Conservation (phyloP, 1,140 invertebrate genomes). For the Drosophila virilis region DNA sequence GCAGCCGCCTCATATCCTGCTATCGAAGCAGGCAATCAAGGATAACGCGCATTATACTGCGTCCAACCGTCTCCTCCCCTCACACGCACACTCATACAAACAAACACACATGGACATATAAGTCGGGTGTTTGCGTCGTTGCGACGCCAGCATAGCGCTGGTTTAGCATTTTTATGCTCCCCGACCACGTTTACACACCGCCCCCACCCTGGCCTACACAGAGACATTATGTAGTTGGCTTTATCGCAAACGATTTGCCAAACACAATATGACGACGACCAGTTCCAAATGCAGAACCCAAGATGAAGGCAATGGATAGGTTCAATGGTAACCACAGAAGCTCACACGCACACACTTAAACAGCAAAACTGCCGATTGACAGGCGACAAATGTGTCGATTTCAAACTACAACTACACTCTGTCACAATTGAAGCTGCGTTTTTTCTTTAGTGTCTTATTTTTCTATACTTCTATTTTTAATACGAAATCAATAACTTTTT, state of each 20-base stretch:
- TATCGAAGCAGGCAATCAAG: constrained; percentile 77
- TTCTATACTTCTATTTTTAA: too few species aligned
- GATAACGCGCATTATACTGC: constrained; percentile 75
- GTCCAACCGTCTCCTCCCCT: neutral
- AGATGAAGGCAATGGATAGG: constrained; percentile 31
- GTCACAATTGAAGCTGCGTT: too few species aligned
- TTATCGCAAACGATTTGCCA: constrained; percentile 81
- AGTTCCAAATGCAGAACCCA: constrained; percentile 22
- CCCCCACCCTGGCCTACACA: constrained; percentile 53
- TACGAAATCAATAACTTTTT: too few species aligned
- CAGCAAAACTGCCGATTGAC: constrained; percentile 30
- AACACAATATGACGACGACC: constrained; percentile 75
- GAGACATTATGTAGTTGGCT: constrained; percentile 81
- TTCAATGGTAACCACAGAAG: constrained; percentile 53
- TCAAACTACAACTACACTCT: neutral
- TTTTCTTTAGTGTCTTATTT: too few species aligned
- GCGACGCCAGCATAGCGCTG: constrained; percentile 71
- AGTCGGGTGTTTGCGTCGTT: constrained; percentile 49
- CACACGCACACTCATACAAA: constrained; percentile 18
- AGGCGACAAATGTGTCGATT: constrained; percentile 55
- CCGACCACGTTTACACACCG: constrained; percentile 12
- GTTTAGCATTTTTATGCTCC: constrained; percentile 74
- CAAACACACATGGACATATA: constrained; percentile 14
- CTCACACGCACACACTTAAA: constrained; percentile 5
- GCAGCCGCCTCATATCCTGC: constrained; percentile 49